These are phyloP conservation scores for Luperina testacea DNA, from an alignment of 2,888 invertebrate species.

Conservation along the genomic window DNA sequence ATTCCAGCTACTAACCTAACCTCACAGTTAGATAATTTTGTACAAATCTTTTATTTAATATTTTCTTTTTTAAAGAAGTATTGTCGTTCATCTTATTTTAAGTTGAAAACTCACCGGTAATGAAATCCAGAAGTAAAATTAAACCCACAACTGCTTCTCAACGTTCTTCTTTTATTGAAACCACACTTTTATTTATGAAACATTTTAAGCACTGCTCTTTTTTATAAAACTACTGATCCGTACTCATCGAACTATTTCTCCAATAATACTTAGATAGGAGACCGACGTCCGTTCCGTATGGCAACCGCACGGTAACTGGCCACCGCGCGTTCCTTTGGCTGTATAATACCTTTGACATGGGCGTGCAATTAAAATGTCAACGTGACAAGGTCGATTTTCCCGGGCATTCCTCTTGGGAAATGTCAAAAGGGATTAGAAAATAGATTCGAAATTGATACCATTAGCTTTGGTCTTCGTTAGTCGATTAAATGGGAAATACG, in stretches of 20 bases:
- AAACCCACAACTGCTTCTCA: background rate
- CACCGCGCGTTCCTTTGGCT: conserved; percentile 39
- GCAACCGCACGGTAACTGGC: conserved; percentile 48
- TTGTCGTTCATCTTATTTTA: background rate
- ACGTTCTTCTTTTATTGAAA: conserved; percentile 12
- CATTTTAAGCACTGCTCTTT: conserved; percentile 49
- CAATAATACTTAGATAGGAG: background rate
- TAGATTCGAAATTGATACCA: conserved; percentile 19
- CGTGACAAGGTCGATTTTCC: conserved; percentile 64
- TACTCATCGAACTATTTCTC: conserved; percentile 43
- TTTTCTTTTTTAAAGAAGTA: background rate
- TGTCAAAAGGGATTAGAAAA: conserved; percentile 40
- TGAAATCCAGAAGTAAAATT: conserved; percentile 8
- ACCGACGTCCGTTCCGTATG: conserved; percentile 31
- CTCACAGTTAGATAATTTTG: no score
- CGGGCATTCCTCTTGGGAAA: conserved; percentile 56
- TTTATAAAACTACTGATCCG: conserved; percentile 3
- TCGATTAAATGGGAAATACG: background rate
- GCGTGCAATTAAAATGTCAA: conserved; percentile 66
- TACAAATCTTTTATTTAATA: background rate
- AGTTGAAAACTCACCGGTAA: conserved; percentile 39
- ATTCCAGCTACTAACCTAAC: background rate
- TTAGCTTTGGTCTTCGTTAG: background rate
- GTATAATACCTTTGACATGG: conserved; percentile 67
- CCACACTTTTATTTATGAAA: conserved; percentile 36